phyloP scores from a whole-genome alignment of 2,113 vertebrate genomes.

The Paratilapia polleni region DNA sequence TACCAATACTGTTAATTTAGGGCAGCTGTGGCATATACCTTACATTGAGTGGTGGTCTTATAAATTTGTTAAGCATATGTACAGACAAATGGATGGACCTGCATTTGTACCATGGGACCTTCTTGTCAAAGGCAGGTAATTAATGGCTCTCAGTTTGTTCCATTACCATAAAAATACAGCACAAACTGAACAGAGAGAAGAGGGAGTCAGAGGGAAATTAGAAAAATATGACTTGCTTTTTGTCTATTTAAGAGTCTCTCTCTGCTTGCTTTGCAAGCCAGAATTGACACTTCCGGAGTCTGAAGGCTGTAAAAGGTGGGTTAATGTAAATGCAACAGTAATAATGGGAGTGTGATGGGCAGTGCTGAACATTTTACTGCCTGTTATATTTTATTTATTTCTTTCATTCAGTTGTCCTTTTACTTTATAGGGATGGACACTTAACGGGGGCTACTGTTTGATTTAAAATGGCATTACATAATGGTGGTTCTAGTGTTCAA shows the following conservation, averaged over 20 bases:
- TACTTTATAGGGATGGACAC: no score
- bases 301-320: slow-evolving; percentile 24
- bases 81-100: background rate
- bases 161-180: background rate
- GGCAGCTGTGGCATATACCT: no score
- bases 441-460: background rate
- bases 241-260: slow-evolving; percentile 16
- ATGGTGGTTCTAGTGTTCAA: slow-evolving; percentile 1
- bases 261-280: slow-evolving; percentile 37
- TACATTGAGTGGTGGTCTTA: no score
- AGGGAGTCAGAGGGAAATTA: background rate
- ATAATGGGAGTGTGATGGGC: slow-evolving; percentile 51
- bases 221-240: slow-evolving; percentile 9
- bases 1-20: background rate
- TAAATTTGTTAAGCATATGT: no score
- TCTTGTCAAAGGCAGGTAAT: background rate
- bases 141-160: background rate
- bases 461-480: background rate
- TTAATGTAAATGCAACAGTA: slow-evolving; percentile 43
- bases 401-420: slow-evolving; percentile 54
- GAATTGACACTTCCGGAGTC: slow-evolving; percentile 47
- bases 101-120: background rate
- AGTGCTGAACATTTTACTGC: slow-evolving; percentile 45
- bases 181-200: background rate
- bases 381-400: slow-evolving; percentile 52